Evolutionary conservation across 1,140 invertebrate genomes (phyloP), one percentile per base, ranked within the genome.

Genomic region (Aphidius ervi): DNA sequence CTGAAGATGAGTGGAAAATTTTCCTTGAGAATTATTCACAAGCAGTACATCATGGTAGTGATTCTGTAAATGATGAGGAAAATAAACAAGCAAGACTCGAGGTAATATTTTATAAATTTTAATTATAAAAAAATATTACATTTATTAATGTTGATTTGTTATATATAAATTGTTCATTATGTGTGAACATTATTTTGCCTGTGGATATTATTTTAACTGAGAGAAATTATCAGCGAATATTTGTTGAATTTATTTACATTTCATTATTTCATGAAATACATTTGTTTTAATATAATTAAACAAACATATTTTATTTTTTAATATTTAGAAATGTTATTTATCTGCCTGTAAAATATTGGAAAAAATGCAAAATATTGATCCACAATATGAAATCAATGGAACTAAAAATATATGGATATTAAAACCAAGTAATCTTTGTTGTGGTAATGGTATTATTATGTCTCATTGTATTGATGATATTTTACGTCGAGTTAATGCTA

Each of bases 361-460:
- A 48, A 78, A 84, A 70, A 77, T 90, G 63, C 72, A 82, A 67
- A 77, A 77, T 63, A 77, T 83, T 70, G 86, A 87, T 78, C 85
- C 86, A 10, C 84, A 89, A 74, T 73, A 88, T 63, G 74, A 85
- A 31, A 81, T 88, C 62, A 94, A 94, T 77, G 93, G 93, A 5
- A 82, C 82, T 50, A 85, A 86, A 65, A 95, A 96, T 78, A 85
- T 95, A 57, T 97, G 95, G 94, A 96, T 97, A 62, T 83, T 96
- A 10, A 97, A 97, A 77, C 95, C 95, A 1, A 90, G 88, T 5
- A 86, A 90, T 63, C 87, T 90, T 60, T 94, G 91, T 31, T 83
- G 92, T 67, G 94, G 95, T 0, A 83, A 88, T 65, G 94, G 94
- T n/a, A 96, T 97, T 58, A 81, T 84, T 45, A 82, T 88, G 59